Percentiles rank a stretch among this genome's conserved stretches.
phyloP scores from a whole-genome alignment of 2,797 vertebrate species.

The Enteromius paludinosus region DNA sequence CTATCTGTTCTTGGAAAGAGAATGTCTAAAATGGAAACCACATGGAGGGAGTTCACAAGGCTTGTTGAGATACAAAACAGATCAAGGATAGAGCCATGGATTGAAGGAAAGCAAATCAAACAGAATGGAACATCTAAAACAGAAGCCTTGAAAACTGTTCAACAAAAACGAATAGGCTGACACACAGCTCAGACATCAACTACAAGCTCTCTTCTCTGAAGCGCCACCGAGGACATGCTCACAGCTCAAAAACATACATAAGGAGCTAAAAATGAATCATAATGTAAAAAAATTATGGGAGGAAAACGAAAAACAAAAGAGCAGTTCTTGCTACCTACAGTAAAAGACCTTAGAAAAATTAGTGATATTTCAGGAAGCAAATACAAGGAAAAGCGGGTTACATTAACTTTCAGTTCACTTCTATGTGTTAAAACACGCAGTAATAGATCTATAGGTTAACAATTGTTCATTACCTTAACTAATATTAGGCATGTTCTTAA shows the following conservation, averaged over 20 bases:
- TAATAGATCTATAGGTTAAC: neutral
- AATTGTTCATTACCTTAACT: neutral
- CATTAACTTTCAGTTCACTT: neutral
- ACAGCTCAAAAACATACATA: neutral
- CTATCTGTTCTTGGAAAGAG: neutral
- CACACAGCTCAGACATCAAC: neutral
- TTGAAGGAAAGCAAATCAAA: neutral
- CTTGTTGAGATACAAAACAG: neutral
- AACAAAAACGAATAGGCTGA: neutral
- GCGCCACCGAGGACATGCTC: neutral
- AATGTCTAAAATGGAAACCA: conserved; percentile 16
- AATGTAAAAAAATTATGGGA: neutral
- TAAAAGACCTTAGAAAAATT: neutral
- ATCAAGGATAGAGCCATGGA: conserved; percentile 1
- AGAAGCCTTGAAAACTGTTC: neutral
- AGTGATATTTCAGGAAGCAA: neutral
- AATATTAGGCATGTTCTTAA: neutral
- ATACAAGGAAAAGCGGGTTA: neutral
- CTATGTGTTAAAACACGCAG: neutral
- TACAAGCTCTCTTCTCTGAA: neutral
- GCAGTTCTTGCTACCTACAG: neutral
- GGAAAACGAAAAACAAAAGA: neutral
- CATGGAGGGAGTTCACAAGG: neutral
- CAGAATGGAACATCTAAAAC: neutral
- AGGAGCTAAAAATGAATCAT: neutral